Percentiles rank a stretch among this genome's conserved stretches.
Conservation (phyloP, 2,888 invertebrate species). For the Charanyca ferruginea region DNA sequence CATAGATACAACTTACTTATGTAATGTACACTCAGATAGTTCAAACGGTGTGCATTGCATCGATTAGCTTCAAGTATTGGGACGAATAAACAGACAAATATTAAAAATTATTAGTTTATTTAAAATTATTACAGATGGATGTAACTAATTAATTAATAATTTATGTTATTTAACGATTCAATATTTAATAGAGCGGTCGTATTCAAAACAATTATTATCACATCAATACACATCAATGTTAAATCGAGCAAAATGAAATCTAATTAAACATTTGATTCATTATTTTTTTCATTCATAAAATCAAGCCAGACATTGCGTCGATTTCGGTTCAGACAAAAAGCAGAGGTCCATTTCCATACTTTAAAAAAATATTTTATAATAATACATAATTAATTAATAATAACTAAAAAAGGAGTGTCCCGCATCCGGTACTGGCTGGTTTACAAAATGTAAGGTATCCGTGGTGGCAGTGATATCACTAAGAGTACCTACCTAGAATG, state of each 20-base stretch:
- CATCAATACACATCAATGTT: too few relatives aligned
- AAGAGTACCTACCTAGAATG: not conserved
- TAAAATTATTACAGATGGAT: conserved; percentile 54
- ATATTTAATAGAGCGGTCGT: conserved; percentile 25
- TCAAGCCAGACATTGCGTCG: too few relatives aligned
- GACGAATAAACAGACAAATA: conserved; percentile 37
- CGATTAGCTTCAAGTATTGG: conserved; percentile 15
- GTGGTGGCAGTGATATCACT: too few relatives aligned
- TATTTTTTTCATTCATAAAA: too few relatives aligned
- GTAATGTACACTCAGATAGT: conserved; percentile 15
- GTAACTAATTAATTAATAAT: conserved; percentile 32
- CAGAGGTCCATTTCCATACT: not conserved
- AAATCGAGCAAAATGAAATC: too few relatives aligned
- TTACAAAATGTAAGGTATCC: too few relatives aligned
- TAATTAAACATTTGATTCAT: too few relatives aligned
- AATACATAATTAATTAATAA: too few relatives aligned
- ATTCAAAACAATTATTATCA: not conserved
- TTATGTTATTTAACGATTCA: conserved; percentile 34
- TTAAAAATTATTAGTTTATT: conserved; percentile 69
- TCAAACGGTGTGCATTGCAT: conserved; percentile 18
- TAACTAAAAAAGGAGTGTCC: too few relatives aligned
- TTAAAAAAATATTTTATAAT: not conserved
- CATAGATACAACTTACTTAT: conserved; percentile 43
- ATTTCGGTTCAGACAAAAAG: not conserved
- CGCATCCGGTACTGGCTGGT: too few relatives aligned